Conservation (phyloP, 2,888 invertebrate species). For the Copidosoma aretas region DNA sequence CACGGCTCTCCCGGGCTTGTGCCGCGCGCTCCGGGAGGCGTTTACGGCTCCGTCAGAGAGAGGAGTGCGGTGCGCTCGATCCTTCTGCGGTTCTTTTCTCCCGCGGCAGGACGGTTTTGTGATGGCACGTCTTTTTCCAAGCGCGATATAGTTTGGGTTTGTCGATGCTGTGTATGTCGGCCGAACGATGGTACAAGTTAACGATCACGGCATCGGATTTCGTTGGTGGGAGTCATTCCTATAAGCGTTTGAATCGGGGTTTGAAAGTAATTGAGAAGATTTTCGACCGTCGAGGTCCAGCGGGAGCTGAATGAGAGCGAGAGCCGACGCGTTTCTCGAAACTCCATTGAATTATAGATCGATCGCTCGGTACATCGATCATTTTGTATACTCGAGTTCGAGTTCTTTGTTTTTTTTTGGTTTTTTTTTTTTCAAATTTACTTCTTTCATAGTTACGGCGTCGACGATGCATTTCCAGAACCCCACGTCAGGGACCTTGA, state of each 20-base stretch:
- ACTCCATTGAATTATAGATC: slow-evolving; percentile 33
- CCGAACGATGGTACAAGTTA: too few species aligned
- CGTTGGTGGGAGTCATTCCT: slow-evolving; percentile 7
- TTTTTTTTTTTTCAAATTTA: slow-evolving; percentile 26
- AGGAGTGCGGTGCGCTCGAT: too few species aligned
- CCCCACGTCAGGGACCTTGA: slow-evolving; percentile 32
- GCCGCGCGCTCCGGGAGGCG: too few species aligned
- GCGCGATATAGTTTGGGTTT: too few species aligned
- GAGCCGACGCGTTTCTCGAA: slow-evolving; percentile 31
- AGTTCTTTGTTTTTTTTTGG: slow-evolving; percentile 19
- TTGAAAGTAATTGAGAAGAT: slow-evolving; percentile 10
- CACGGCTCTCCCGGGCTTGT: too few species aligned
- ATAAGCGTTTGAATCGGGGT: background rate
- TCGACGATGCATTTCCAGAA: slow-evolving; percentile 27
- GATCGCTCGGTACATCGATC: slow-evolving; percentile 23
- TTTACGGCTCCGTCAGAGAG: too few species aligned
- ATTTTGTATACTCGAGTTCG: slow-evolving; percentile 25
- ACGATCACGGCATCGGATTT: slow-evolving; percentile 2
- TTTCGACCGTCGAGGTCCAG: slow-evolving; percentile 15
- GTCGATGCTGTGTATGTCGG: too few species aligned
- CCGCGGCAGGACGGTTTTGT: too few species aligned
- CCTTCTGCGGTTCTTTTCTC: too few species aligned
- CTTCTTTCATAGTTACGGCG: slow-evolving; percentile 34
- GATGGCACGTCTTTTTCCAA: too few species aligned
- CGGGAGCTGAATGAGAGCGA: slow-evolving; percentile 10